phyloP scores from a whole-genome alignment of 1,140 invertebrate genomes.

The Globodera rostochiensis region DNA sequence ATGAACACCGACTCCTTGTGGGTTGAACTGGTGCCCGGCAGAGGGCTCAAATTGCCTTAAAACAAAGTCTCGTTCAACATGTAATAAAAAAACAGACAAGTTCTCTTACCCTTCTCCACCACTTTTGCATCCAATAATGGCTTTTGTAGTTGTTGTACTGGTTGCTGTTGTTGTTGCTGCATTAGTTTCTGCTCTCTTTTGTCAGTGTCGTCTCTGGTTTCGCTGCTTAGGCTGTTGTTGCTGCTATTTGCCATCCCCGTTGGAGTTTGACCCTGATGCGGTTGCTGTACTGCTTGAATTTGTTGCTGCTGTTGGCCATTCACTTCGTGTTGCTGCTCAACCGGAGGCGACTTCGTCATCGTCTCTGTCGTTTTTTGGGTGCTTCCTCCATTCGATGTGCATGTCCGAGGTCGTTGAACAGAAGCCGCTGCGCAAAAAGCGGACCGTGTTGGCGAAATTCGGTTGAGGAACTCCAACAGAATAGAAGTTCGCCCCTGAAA shows the following conservation, averaged over 20 bases:
- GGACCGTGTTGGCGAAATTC: background rate
- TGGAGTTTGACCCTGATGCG: conserved; percentile 6
- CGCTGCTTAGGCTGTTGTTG: background rate
- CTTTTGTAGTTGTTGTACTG: conserved; percentile 27
- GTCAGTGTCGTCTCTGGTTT: background rate
- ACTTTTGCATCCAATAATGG: conserved; percentile 10
- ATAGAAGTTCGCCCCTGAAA: no score
- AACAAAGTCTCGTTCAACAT: conserved; percentile 23
- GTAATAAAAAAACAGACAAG: background rate
- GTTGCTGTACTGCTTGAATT: background rate
- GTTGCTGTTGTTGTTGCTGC: conserved; percentile 20
- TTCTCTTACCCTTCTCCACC: background rate
- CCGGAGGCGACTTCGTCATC: background rate
- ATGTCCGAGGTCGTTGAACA: background rate
- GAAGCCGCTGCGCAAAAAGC: background rate
- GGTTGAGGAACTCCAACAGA: background rate
- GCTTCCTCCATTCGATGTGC: background rate
- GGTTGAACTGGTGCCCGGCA: conserved; percentile 48
- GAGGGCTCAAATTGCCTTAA: conserved; percentile 34
- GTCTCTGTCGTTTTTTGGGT: background rate
- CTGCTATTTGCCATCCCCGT: background rate
- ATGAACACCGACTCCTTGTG: conserved; percentile 94
- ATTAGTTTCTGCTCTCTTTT: conserved; percentile 14
- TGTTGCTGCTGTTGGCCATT: background rate
- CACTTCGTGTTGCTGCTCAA: background rate